These are phyloP conservation scores for Xenopus borealis DNA, from an alignment of 2,113 vertebrate species.

Conservation along the genomic window DNA sequence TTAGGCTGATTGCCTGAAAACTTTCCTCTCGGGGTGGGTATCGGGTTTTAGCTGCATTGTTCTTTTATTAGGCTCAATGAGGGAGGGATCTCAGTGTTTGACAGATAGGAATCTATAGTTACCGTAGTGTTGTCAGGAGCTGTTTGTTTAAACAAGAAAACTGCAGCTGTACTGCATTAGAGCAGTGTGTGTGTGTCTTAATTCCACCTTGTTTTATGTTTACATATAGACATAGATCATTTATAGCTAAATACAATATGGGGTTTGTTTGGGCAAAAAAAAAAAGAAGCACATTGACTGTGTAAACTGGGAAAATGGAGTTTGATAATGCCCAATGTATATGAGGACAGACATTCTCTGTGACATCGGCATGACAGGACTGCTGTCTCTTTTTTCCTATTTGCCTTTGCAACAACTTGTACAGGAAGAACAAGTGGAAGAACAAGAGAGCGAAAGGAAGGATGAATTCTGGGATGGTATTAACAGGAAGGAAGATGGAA, in stretches of 20 bases:
- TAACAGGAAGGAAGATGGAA: constrained; percentile 54
- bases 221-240: no score
- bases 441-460: constrained; percentile 43
- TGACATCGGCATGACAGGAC: constrained; percentile 75
- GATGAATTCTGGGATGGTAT: constrained; percentile 51
- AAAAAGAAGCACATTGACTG: no score
- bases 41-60: constrained; percentile 7
- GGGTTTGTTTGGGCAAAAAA: no score
- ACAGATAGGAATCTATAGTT: constrained; percentile 27
- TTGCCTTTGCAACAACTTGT: constrained; percentile 72
- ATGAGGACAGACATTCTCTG: constrained; percentile 37
- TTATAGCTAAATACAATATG: no score
- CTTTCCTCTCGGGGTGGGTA: constrained; percentile 4
- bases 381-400: constrained; percentile 81
- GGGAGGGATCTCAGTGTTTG: neutral
- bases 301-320: no score
- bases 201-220: neutral
- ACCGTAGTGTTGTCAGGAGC: constrained; percentile 32
- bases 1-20: neutral
- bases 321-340: constrained; percentile 8
- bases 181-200: neutral
- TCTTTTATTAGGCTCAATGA: constrained; percentile 2
- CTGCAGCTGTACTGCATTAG: neutral
- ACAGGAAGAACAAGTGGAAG: constrained; percentile 60
- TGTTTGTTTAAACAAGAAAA: neutral